Conservation (phyloP, 2,888 invertebrate species). For the Apoda limacodes region DNA sequence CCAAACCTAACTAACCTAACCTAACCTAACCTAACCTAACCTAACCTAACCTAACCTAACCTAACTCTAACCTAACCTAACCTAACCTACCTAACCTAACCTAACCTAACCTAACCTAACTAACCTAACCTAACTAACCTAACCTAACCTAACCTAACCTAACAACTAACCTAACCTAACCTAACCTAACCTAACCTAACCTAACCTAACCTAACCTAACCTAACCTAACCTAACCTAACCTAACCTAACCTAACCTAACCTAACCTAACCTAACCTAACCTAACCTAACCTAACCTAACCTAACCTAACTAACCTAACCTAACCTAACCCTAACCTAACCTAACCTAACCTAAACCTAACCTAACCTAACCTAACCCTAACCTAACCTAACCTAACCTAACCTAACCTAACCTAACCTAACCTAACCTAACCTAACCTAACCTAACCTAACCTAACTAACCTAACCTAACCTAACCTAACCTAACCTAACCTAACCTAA, state of each 20-base stretch:
- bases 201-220: slow-evolving; percentile 18
- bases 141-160: slow-evolving; percentile 18
- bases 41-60: slow-evolving; percentile 18
- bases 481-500: slow-evolving; percentile 10
- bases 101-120: slow-evolving; percentile 18
- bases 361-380: slow-evolving; percentile 16
- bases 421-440: slow-evolving; percentile 12
- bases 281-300: slow-evolving; percentile 18
- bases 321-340: slow-evolving; percentile 16
- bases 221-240: slow-evolving; percentile 21
- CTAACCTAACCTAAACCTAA: slow-evolving; percentile 15
- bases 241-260: slow-evolving; percentile 21
- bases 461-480: slow-evolving; percentile 13
- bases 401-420: slow-evolving; percentile 13
- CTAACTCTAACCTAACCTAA: slow-evolving; percentile 19
- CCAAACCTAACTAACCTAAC: slow-evolving; percentile 10
- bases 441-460: slow-evolving; percentile 10
- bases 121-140: slow-evolving; percentile 15
- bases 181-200: slow-evolving; percentile 20
- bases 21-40: slow-evolving; percentile 19
- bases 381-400: slow-evolving; percentile 18
- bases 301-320: slow-evolving; percentile 12
- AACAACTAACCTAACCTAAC: slow-evolving; percentile 17
- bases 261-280: slow-evolving; percentile 21
- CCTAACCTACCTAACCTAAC: slow-evolving; percentile 18